Evolutionary conservation across 1,140 invertebrate genomes (phyloP), one percentile per base, ranked within the genome.

Genomic region (Batillaria attramentaria): DNA sequence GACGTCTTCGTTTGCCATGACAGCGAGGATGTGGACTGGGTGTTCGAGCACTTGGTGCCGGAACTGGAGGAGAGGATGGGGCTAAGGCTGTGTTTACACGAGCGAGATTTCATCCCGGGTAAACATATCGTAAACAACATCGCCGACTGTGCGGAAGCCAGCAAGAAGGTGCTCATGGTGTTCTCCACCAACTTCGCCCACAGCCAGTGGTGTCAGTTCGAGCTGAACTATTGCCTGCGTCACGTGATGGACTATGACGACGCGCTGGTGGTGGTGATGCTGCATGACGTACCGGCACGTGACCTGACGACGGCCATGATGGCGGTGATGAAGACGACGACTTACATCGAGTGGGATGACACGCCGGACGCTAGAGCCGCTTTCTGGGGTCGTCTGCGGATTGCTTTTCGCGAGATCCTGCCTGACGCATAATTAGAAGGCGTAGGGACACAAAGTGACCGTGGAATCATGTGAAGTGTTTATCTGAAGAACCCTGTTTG

Each of bases 161-260:
- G 86, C 65, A 62, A 78, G 60, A 77, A 80, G 28, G 46, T 84
- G n/a, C 43, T 89, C 28, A 54, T 85, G 18, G 68, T 88, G 16
- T 37, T 88, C 35, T 83, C 85, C 16, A 77, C 82, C n/a, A 74
- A 74, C 20, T 86, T 87, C 68, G 73, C 83, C 24, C 74, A 79
- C 57, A 84, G 82, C 46, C 62, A 84, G 41, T 87, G 86, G 87
- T 87, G 86, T 74, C 74, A 80, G n/a, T 85, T 85, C 74, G 85
- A 87, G 86, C 92, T 93, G 10, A 92, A 93, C 74, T 85, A 85
- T 20, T 81, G 77, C 24, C 72, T 33, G 8, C 50, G 80, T 31
- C 78, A 79, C 39, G 43, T 84, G 16, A 31, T 83, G 18, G 65
- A 72, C 18, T 54, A 77, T 28, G 54, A 54, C 18, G 68, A 79